Percentiles rank a stretch among this genome's conserved stretches.
These are phyloP conservation scores for Pocota personata DNA, from an alignment of 2,888 invertebrate genomes.

Conservation along the genomic window DNA sequence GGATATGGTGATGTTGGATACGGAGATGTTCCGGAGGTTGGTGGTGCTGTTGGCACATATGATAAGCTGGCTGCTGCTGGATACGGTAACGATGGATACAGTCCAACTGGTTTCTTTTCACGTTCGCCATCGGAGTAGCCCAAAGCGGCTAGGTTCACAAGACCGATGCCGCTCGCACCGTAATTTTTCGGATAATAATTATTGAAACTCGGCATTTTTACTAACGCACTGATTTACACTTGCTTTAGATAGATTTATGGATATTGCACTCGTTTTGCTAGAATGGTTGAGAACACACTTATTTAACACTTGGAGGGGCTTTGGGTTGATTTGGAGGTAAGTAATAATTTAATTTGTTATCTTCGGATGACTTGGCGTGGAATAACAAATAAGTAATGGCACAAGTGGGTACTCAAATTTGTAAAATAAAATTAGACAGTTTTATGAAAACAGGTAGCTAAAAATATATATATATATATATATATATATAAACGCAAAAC, in stretches of 20 bases:
- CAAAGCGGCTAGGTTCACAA: conserved; percentile 80
- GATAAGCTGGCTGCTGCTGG: conserved; percentile 76
- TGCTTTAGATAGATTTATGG: not conserved
- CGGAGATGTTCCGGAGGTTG: conserved; percentile 62
- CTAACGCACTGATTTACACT: conserved; percentile 1
- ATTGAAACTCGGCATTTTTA: conserved; percentile 61
- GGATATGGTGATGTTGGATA: conserved; percentile 74
- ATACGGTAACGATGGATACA: conserved; percentile 80
- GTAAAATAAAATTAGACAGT: too few relatives aligned
- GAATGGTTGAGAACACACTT: not conserved
- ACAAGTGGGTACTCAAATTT: too few relatives aligned
- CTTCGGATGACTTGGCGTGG: conserved; percentile 7
- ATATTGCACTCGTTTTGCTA: not conserved
- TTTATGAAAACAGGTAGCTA: too few relatives aligned
- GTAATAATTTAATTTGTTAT: not conserved
- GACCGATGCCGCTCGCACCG: conserved; percentile 81
- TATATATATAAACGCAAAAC: too few relatives aligned
- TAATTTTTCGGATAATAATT: conserved; percentile 81
- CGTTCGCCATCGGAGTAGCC: conserved; percentile 77
- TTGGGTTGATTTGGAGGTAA: not conserved
- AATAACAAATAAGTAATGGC: not conserved
- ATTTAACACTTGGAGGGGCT: not conserved
- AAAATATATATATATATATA: too few relatives aligned
- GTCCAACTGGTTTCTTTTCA: conserved; percentile 76
- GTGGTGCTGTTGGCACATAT: conserved; percentile 69